Evolutionary conservation across 2,113 vertebrate genomes (phyloP).

Genomic region (Planiliza haematocheilus): DNA sequence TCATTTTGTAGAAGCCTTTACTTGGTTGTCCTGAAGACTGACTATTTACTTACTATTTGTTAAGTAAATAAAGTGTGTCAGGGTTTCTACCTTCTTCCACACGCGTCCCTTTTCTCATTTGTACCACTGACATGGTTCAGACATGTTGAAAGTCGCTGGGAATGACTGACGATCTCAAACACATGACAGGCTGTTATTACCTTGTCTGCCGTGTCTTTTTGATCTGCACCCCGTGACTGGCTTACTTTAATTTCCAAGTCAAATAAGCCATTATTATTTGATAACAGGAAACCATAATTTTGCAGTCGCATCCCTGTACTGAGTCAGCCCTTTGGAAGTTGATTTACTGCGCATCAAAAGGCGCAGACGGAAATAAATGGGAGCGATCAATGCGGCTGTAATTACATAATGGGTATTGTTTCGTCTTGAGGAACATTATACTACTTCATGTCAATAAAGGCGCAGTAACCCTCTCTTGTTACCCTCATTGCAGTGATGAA

Average conservation of each 20-base stretch:
- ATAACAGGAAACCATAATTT: background rate
- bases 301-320: background rate
- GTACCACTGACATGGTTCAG: background rate
- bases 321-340: background rate
- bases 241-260: background rate
- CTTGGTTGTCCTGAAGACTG: background rate
- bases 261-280: background rate
- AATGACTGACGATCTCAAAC: background rate
- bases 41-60: background rate
- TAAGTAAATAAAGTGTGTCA: background rate
- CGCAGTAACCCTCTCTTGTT: background rate
- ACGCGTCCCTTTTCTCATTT: background rate
- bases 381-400: background rate
- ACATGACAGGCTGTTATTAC: conserved; percentile 1
- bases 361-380: background rate
- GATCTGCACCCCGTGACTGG: background rate
- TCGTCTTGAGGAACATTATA: background rate
- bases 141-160: background rate
- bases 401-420: too few species aligned
- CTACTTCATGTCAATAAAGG: background rate
- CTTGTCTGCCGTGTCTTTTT: background rate
- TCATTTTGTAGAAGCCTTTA: background rate
- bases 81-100: background rate
- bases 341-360: background rate
- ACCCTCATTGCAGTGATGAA: background rate